Conservation (phyloP, 2,797 vertebrate species). For the Molossus molossus region DNA sequence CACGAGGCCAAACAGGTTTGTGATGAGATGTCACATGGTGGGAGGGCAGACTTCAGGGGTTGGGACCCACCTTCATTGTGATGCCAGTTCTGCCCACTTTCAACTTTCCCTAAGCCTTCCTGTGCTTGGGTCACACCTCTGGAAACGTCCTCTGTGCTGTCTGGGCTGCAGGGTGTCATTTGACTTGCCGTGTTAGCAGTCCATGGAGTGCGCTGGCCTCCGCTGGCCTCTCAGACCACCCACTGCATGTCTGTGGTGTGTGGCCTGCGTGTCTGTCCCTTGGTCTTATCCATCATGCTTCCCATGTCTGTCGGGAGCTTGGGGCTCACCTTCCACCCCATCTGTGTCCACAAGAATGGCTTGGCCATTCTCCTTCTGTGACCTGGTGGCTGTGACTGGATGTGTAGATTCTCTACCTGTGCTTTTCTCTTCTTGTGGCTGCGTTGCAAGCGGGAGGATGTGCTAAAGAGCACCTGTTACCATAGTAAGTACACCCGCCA, state of each 20-base stretch:
- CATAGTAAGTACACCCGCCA: conserved; percentile 98
- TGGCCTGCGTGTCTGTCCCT: conserved; percentile 92
- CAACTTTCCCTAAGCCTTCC: conserved; percentile 93
- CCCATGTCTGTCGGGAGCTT: conserved; percentile 90
- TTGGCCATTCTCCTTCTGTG: conserved; percentile 93
- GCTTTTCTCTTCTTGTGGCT: conserved; percentile 99
- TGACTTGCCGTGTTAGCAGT: neutral
- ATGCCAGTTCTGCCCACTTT: conserved; percentile 69
- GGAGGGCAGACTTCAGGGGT: conserved; percentile 27
- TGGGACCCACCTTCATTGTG: neutral
- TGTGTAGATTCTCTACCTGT: conserved; percentile 99
- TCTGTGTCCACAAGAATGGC: conserved; percentile 94
- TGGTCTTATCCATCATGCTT: conserved; percentile 83
- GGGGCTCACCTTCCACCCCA: conserved; percentile 92
- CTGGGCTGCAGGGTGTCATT: neutral
- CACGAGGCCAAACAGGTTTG: neutral
- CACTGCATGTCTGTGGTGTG: conserved; percentile 83
- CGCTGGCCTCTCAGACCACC: neutral
- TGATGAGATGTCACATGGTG: neutral
- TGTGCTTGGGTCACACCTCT: conserved; percentile 93
- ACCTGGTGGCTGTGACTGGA: conserved; percentile 96
- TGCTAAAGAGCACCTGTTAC: conserved; percentile 99
- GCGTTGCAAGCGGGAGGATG: conserved; percentile 99
- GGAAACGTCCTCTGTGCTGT: neutral
- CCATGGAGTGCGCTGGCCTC: neutral